Percentiles rank a stretch among this genome's conserved stretches.
Evolutionary conservation across 1,140 invertebrate species (phyloP).

Genomic region (Stegodyphus dumicola): DNA sequence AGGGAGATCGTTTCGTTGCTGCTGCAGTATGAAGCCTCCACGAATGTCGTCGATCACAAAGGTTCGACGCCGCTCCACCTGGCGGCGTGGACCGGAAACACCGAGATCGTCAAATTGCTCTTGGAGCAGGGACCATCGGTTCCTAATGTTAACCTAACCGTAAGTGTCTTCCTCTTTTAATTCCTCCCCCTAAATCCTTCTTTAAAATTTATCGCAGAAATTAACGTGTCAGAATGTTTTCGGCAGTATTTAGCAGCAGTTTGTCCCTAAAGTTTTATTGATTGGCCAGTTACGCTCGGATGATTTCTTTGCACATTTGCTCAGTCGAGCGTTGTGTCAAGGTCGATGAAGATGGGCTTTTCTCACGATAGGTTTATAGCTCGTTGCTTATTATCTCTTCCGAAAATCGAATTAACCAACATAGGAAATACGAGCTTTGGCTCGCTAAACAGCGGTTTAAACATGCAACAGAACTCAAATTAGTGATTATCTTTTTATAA

Average conservation of each 20-base stretch:
- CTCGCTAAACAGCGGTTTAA: not conserved
- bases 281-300: not conserved
- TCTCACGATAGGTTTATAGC: not conserved
- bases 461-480: no score
- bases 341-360: constrained; percentile 9
- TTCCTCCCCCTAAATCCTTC: no score
- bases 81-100: constrained; percentile 89
- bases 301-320: constrained; percentile 5
- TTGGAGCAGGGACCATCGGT: constrained; percentile 80
- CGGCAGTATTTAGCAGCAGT: no score
- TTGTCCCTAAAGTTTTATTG: not conserved
- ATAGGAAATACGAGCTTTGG: not conserved
- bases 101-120: constrained; percentile 83
- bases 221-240: no score
- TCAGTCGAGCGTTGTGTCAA: constrained; percentile 31
- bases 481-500: no score
- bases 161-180: constrained; percentile 67
- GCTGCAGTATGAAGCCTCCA: constrained; percentile 87
- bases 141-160: constrained; percentile 84
- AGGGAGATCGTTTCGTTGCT: constrained; percentile 90
- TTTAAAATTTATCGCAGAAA: no score
- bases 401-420: constrained; percentile 1
- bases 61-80: constrained; percentile 89
- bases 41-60: constrained; percentile 84
- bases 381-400: not conserved